Evolutionary conservation across 2,888 invertebrate genomes (phyloP).

Genomic region (Melanotus villosus): DNA sequence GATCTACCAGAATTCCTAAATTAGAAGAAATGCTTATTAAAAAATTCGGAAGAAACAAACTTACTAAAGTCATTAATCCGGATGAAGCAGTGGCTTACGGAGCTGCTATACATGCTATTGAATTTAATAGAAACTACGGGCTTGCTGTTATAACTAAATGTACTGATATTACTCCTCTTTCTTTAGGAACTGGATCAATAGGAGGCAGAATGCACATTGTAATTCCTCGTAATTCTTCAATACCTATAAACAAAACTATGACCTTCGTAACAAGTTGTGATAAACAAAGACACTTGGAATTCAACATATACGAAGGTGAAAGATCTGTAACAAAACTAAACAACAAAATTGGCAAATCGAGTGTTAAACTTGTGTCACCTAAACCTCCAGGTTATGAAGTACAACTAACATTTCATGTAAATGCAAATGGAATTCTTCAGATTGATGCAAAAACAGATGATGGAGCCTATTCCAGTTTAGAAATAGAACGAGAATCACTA

Average conservation of each 20-base stretch:
- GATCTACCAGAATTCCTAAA: conserved; percentile 32
- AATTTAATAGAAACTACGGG: neutral
- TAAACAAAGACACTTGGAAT: conserved; percentile 28
- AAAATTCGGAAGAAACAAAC: conserved; percentile 8
- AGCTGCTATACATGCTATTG: conserved; percentile 26
- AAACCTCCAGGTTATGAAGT: conserved; percentile 33
- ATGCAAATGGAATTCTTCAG: conserved; percentile 40
- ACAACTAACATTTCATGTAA: conserved; percentile 40
- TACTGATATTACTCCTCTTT: conserved; percentile 33
- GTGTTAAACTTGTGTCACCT: conserved; percentile 31
- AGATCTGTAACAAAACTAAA: conserved; percentile 35
- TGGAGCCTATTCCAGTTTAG: conserved; percentile 19
- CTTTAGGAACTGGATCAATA: conserved; percentile 17
- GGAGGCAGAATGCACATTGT: conserved; percentile 27
- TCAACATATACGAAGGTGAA: conserved; percentile 46
- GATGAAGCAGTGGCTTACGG: conserved; percentile 39
- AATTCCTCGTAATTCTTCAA: conserved; percentile 28
- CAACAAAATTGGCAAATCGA: conserved; percentile 39
- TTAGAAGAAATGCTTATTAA: conserved; percentile 18
- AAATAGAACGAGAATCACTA: conserved; percentile 13
- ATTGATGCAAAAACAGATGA: conserved; percentile 35
- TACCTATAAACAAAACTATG: conserved; percentile 25
- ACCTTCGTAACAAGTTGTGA: conserved; percentile 27
- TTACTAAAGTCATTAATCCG: conserved; percentile 22
- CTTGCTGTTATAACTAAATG: neutral